phyloP scores from a whole-genome alignment of 2,113 vertebrate genomes.

The Candoia aspera region DNA sequence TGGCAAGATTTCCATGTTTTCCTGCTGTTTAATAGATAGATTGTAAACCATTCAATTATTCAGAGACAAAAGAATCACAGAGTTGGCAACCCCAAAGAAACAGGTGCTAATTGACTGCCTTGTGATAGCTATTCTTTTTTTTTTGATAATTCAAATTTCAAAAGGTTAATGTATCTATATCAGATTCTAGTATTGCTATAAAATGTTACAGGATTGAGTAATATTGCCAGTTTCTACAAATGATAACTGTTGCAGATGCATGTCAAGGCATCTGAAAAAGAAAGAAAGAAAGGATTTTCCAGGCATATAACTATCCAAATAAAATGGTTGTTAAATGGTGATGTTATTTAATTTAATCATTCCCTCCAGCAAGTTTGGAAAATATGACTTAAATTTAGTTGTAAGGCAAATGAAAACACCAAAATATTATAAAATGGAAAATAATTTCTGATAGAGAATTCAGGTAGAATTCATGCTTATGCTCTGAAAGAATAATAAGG shows the following conservation, averaged over 20 bases:
- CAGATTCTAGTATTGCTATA: conserved; percentile 33
- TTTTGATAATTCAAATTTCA: background rate
- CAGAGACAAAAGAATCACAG: background rate
- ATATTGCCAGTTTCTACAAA: background rate
- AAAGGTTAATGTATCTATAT: background rate
- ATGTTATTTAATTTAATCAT: background rate
- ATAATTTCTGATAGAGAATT: background rate
- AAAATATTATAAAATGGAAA: background rate
- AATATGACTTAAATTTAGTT: background rate
- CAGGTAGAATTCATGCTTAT: background rate
- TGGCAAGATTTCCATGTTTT: background rate
- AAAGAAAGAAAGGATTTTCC: background rate
- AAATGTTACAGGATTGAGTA: background rate
- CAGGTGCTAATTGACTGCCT: conserved; percentile 14
- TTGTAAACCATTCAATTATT: background rate
- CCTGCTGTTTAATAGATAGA: background rate
- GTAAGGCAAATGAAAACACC: background rate
- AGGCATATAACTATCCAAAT: background rate
- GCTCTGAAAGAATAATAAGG: background rate
- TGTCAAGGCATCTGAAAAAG: background rate
- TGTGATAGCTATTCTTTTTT: conserved; percentile 8
- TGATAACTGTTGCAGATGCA: background rate
- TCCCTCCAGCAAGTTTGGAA: background rate
- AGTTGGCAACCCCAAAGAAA: background rate
- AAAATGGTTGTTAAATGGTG: background rate